Conservation (phyloP, 2,888 invertebrate species). For the Dicycla oo region DNA sequence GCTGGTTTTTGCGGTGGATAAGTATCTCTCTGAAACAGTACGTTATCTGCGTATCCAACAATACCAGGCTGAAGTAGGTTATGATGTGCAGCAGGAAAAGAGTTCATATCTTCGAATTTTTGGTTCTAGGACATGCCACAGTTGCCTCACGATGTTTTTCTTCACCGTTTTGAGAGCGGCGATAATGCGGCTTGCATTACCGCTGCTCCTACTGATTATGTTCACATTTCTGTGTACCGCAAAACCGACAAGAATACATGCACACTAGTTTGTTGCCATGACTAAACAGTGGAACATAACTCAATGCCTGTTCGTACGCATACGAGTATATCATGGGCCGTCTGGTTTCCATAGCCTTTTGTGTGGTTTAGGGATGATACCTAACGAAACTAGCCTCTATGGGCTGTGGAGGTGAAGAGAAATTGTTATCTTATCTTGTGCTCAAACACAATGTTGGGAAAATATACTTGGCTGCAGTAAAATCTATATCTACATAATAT, state of each 20-base stretch:
- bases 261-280: conserved; percentile 6
- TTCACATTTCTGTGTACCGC: not conserved
- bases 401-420: not conserved
- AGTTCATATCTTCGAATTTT: not conserved
- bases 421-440: not conserved
- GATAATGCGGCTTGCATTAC: too few relatives aligned
- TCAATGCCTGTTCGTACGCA: conserved; percentile 33
- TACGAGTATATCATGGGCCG: conserved; percentile 28
- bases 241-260: not conserved
- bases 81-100: too few relatives aligned
- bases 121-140: not conserved
- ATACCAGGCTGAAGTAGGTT: too few relatives aligned
- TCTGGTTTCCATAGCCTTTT: conserved; percentile 19
- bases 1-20: too few relatives aligned
- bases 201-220: not conserved
- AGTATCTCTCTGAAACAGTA: too few relatives aligned
- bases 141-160: not conserved
- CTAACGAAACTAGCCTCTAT: conserved; percentile 1
- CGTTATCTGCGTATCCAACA: too few relatives aligned
- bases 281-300: conserved; percentile 42
- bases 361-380: conserved; percentile 12
- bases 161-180: not conserved
- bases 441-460: not conserved
- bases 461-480: too few relatives aligned
- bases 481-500: too few relatives aligned